Conservation (phyloP, 2,888 invertebrate genomes). For the Yponomeuta evonymella region DNA sequence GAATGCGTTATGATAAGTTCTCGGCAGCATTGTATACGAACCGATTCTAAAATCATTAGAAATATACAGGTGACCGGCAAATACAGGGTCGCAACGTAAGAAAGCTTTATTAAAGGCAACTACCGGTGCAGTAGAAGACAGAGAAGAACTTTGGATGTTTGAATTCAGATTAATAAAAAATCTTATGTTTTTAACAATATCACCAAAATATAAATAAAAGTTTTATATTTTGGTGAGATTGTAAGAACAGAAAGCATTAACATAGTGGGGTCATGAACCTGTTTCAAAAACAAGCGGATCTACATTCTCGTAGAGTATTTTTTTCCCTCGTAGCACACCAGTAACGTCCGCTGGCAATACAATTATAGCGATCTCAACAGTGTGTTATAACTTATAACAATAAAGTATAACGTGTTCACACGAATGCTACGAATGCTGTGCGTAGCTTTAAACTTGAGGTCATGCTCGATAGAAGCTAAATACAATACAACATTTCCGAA, state of each 20-base stretch:
- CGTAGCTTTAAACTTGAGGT: not conserved
- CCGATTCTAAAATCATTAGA: too few species aligned
- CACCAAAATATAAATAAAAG: too few species aligned
- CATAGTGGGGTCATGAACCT: not conserved
- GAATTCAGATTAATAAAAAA: too few species aligned
- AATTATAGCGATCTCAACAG: slow-evolving; percentile 8
- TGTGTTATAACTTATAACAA: not conserved
- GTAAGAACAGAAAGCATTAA: not conserved
- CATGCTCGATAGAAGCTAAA: not conserved
- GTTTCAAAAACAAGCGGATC: not conserved
- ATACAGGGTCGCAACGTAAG: too few species aligned
- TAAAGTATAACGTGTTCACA: too few species aligned
- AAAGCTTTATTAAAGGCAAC: too few species aligned
- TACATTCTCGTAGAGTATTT: not conserved
- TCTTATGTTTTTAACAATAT: too few species aligned
- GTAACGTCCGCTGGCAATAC: slow-evolving; percentile 1
- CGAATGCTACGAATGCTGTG: not conserved
- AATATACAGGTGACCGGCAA: too few species aligned
- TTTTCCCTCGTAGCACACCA: not conserved
- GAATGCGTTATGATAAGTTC: too few species aligned
- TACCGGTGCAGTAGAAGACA: too few species aligned
- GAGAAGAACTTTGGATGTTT: too few species aligned
- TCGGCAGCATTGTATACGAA: too few species aligned
- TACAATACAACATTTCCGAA: not conserved
- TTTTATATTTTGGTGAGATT: not conserved